Base-by-base conservation (phyloP, 2,113 vertebrate species). In the Capreolus pygargus region DNA sequence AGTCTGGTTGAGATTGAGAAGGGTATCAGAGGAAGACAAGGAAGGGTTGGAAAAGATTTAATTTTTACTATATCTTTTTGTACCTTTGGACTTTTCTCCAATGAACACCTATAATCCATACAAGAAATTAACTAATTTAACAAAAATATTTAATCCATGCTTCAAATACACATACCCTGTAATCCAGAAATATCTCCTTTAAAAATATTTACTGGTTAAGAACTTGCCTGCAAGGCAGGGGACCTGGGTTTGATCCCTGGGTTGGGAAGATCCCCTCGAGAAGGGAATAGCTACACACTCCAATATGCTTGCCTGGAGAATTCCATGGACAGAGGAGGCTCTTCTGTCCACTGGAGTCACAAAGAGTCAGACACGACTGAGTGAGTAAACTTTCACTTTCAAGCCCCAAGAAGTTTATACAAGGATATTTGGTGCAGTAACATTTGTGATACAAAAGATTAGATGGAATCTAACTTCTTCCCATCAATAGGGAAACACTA, bases 41-140 rank as follows among this genome's bases (percentile, higher is more conserved):
- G 4, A 95, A 4, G 27, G 6, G 7, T 30, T 57, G 23, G 89
- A 89, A 47, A 33, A 89, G 4, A 74, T 82, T 70, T 79, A 52
- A 57, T 64, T 94, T 84, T 94, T 64, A 86, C 6, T 33, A 1
- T 81, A 74, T 27, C 11, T 17, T 92, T 79, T 93, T 55, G 30
- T 55, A 27, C 10, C 19, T 86, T 82, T 70, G 47, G 15, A 27
- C 1, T 43, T 95, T 91, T 96, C 55, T 78, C 43, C 86, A 96
- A 27, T 89, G 30, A 96, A 70, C 15, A 47, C 15, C 10, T 91
- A 93, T 50, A 93, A 93, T 2, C 85, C 33, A 67, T 54, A 89
- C 11, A 76, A 70, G 27, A 95, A 94, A 95, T 70, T 94, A 92
- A 47, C 8, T 74, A 93, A 74, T 36, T 81, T 36, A 94, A 89